Base-by-base conservation (phyloP, 1,140 invertebrate species). In the Ctenoplectra terminalis region DNA sequence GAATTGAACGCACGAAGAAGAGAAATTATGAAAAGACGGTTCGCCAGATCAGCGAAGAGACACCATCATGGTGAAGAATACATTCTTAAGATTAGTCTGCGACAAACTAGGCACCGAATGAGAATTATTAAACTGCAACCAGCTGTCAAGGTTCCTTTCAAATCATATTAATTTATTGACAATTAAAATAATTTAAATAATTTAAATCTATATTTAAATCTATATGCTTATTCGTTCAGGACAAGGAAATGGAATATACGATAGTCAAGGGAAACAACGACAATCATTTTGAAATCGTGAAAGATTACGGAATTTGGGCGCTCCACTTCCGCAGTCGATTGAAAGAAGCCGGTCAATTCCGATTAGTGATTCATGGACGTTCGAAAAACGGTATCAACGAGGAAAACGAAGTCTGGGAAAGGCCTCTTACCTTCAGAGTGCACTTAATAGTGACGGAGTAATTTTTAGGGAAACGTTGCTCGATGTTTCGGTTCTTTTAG, bases 241-340 rank as follows among this genome's bases (percentile, higher is more conserved):
- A 94, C 92, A 94, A 95, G 73, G 95, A 96, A 71, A 95, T 96
- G 85, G 93, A 95, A 46, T 97, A 97, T 90, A 92, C 90, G 52
- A 96, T 97, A 52, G 92, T 94, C 0, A 94, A 94, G 64, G 96
- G 96, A 56, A 96, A 97, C 90, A 95, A 96, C 71, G 91, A 94
- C 2, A 94, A 94, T n/a, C 92, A 95, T 37, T 97, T 97, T 88
- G 95, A 96, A 81, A 94, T 97, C 83, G 91, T 94, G n/a, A 94
- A 95, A 72, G 95, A 95, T 66, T 94, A 95, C 75, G 96, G 95
- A 23, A 93, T 96, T 3, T 96, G 95, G 94, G 94, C 95, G 3
- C 88, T 96, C 6, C 95, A 96, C 87, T 96, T 96, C 92, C 93
- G 92, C 43, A 93, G 93, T 74, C 93, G 95, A 66, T 88, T 96